Percentiles rank a stretch among this genome's conserved stretches.
phyloP scores from a whole-genome alignment of 1,140 invertebrate genomes.

The Orussus abietinus region DNA sequence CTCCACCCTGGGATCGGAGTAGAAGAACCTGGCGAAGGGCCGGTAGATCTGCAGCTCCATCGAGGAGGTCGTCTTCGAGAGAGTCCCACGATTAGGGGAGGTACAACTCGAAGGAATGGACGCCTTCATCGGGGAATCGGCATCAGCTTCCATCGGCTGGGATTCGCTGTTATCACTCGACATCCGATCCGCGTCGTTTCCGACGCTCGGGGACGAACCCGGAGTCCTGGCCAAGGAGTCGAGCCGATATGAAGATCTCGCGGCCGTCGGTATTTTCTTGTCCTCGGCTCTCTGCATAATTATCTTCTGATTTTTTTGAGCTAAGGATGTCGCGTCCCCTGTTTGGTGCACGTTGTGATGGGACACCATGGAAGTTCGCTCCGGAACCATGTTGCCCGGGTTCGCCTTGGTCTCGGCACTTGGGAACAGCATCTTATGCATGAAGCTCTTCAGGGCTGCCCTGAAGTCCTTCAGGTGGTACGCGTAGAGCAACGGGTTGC shows the following conservation, averaged over 20 bases:
- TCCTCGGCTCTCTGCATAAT: too few species aligned
- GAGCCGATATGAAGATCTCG: constrained; percentile 1
- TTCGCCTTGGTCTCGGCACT: constrained; percentile 14
- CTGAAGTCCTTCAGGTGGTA: constrained; percentile 86
- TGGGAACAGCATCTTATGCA: constrained; percentile 43
- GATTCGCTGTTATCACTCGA: constrained; percentile 12
- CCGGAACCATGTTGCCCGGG: constrained; percentile 22
- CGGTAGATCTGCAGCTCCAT: constrained; percentile 26
- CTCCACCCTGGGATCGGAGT: constrained; percentile 11
- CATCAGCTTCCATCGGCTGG: constrained; percentile 12
- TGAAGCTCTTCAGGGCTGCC: constrained; percentile 65
- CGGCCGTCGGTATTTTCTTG: background rate
- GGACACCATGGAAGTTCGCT: constrained; percentile 10
- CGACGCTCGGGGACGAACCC: constrained; percentile 7
- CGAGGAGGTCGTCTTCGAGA: constrained; percentile 3
- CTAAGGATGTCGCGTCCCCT: background rate
- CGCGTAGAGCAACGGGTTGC: constrained; percentile 84
- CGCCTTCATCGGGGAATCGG: background rate
- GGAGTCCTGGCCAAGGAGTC: constrained; percentile 20
- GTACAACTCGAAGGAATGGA: background rate
- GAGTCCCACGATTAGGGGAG: background rate
- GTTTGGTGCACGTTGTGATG: background rate
- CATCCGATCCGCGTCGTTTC: constrained; percentile 9
- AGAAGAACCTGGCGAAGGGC: constrained; percentile 14
- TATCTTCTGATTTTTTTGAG: too few species aligned